Percentiles rank a stretch among this genome's conserved stretches.
Evolutionary conservation across 2,888 invertebrate genomes (phyloP).

Genomic region (Eupithecia exiguata): DNA sequence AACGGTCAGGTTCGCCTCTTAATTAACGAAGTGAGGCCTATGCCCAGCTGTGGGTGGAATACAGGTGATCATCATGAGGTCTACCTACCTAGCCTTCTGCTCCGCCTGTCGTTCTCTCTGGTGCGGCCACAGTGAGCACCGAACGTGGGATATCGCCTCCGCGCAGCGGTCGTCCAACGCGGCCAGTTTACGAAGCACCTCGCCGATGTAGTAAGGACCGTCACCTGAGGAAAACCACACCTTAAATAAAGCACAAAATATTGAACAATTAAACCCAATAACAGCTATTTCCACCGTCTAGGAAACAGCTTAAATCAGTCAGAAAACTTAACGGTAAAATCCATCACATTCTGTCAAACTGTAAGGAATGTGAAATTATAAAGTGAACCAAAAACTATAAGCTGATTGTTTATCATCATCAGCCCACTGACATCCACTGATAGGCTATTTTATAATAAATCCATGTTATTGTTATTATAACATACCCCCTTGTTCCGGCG

Average conservation of each 20-base stretch:
- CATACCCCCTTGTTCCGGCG: slow-evolving; percentile 55
- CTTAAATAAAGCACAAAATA: neutral
- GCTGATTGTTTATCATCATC: too few species aligned
- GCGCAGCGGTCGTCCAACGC: slow-evolving; percentile 88
- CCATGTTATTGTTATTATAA: neutral
- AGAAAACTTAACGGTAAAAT: too few species aligned
- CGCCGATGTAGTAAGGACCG: slow-evolving; percentile 93
- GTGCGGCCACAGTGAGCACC: slow-evolving; percentile 54
- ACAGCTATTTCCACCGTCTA: too few species aligned
- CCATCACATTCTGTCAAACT: too few species aligned
- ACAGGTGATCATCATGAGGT: neutral
- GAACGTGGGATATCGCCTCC: slow-evolving; percentile 87
- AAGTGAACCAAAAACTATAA: too few species aligned
- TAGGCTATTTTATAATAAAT: too few species aligned
- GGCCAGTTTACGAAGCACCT: slow-evolving; percentile 90
- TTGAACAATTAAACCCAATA: neutral
- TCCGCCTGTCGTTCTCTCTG: slow-evolving; percentile 84
- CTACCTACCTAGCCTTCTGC: slow-evolving; percentile 82
- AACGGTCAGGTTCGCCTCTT: too few species aligned
- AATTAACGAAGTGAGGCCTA: too few species aligned
- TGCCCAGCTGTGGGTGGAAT: too few species aligned
- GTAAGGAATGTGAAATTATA: too few species aligned
- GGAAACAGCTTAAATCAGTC: too few species aligned
- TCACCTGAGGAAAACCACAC: slow-evolving; percentile 85
- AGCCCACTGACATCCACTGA: too few species aligned